A percentile compares a stretch with the other conserved stretches of the same genome.
Conservation (phyloP, 1,140 invertebrate species). For the Rhagoletis pomonella region DNA sequence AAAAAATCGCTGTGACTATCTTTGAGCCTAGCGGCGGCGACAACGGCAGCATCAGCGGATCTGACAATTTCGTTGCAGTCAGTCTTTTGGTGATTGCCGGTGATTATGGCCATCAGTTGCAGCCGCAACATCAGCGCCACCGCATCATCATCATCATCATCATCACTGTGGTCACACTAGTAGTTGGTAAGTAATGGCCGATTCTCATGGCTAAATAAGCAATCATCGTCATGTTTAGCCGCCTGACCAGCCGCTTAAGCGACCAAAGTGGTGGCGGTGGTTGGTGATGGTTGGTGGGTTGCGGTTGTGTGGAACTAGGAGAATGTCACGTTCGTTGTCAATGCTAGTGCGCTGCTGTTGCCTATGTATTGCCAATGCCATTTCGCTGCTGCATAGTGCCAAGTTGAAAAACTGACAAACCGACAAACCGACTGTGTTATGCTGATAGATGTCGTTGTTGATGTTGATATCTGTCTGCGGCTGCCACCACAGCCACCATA, state of each 20-base stretch:
- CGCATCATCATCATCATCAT: neutral
- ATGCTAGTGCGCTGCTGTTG: conserved; percentile 49
- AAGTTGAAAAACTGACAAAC: neutral
- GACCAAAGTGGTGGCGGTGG: neutral
- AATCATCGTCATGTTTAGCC: conserved; percentile 67
- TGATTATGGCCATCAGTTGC: conserved; percentile 45
- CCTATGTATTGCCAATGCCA: neutral
- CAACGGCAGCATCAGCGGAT: too few species aligned
- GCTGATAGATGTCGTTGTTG: conserved; percentile 47
- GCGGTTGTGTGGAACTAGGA: conserved; percentile 52
- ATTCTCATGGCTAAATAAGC: conserved; percentile 69
- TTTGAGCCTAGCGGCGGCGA: neutral
- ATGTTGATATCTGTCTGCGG: conserved; percentile 41
- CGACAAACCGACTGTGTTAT: neutral
- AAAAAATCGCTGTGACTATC: conserved; percentile 53
- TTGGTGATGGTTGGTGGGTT: neutral
- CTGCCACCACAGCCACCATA: neutral
- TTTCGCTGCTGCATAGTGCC: neutral
- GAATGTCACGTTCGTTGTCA: conserved; percentile 58
- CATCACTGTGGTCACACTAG: neutral
- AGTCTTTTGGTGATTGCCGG: conserved; percentile 37
- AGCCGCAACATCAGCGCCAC: conserved; percentile 29
- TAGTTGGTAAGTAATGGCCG: conserved; percentile 19
- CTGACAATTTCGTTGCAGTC: conserved; percentile 19
- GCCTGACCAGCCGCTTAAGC: conserved; percentile 34